Conservation (phyloP, 2,888 invertebrate species). For the Dioctria rufipes region DNA sequence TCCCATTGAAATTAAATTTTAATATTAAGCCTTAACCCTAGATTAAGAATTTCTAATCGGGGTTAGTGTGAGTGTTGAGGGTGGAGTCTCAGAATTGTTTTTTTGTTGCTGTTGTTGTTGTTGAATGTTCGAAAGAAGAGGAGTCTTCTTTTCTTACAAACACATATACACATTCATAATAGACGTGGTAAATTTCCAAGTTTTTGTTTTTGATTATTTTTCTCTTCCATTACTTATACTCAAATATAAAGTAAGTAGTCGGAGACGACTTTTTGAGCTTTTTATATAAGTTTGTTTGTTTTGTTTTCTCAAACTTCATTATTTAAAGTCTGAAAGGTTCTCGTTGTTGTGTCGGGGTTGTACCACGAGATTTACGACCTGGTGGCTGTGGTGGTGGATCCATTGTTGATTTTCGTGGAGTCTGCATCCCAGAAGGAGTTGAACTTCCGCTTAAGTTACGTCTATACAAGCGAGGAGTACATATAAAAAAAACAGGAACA, state of each 20-base stretch:
- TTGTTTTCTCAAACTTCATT: conserved; percentile 15
- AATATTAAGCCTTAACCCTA: background rate
- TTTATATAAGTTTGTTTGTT: background rate
- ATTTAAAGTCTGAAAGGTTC: conserved; percentile 83
- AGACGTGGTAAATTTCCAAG: background rate
- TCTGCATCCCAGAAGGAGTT: conserved; percentile 71
- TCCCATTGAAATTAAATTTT: conserved; percentile 43
- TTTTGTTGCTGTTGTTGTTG: too few relatives aligned
- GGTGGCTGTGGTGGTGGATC: conserved; percentile 66
- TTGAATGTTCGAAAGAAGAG: too few relatives aligned
- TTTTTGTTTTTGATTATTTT: background rate
- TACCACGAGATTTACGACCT: conserved; percentile 68
- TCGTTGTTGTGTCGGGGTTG: conserved; percentile 72
- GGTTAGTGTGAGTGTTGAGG: conserved; percentile 1
- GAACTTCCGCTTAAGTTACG: conserved; percentile 71
- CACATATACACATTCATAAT: too few relatives aligned
- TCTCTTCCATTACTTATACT: background rate
- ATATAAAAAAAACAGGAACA: too few relatives aligned
- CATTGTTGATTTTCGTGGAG: conserved; percentile 69
- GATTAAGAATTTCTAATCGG: too few relatives aligned
- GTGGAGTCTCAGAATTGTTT: too few relatives aligned
- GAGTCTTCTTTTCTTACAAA: too few relatives aligned
- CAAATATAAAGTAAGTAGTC: too few relatives aligned
- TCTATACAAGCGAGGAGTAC: conserved; percentile 60
- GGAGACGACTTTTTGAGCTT: conserved; percentile 5